Percentiles rank a stretch among this genome's conserved stretches.
phyloP scores from a whole-genome alignment of 2,888 invertebrate genomes.

The Hofmannophila pseudospretella region DNA sequence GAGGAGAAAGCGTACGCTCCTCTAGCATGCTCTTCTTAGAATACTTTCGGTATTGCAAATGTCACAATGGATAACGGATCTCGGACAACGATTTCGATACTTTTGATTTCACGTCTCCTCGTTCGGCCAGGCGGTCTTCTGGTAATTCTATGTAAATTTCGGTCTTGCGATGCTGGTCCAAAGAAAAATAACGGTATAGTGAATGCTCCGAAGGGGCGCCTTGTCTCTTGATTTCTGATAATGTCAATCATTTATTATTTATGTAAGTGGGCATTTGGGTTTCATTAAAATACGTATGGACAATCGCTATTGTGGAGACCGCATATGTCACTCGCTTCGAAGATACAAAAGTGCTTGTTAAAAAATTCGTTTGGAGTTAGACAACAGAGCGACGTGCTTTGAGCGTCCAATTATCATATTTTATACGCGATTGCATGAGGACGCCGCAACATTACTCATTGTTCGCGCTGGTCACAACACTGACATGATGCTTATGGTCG shows the following conservation, averaged over 20 bases:
- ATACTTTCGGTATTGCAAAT: conserved; percentile 62
- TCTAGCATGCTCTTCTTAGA: conserved; percentile 61
- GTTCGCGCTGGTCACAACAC: conserved; percentile 72
- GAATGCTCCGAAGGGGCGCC: conserved; percentile 1
- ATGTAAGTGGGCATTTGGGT: conserved; percentile 17
- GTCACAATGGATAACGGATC: conserved; percentile 68
- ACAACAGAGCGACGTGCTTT: conserved; percentile 43
- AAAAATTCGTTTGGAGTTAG: conserved; percentile 11
- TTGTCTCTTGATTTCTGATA: conserved; percentile 13
- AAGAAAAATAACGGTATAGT: conserved; percentile 19
- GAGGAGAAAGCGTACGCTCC: conserved; percentile 62
- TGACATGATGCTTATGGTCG: conserved; percentile 62
- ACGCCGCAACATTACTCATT: conserved; percentile 66
- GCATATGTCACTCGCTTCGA: conserved; percentile 13
- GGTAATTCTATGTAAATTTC: conserved; percentile 19
- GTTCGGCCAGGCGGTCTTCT: conserved; percentile 25
- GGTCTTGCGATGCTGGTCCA: conserved; percentile 14
- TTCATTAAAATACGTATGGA: conserved; percentile 19
- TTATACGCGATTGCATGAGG: conserved; percentile 70
- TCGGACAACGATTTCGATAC: conserved; percentile 41
- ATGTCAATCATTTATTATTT: conserved; percentile 17
- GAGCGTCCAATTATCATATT: conserved; percentile 68
- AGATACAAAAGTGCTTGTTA: conserved; percentile 8
- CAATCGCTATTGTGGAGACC: conserved; percentile 18
- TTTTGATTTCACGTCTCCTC: conserved; percentile 50